Evolutionary conservation across 2,888 invertebrate species (phyloP), one percentile per base, ranked within the genome.

Genomic region (Pedicia rivosa): DNA sequence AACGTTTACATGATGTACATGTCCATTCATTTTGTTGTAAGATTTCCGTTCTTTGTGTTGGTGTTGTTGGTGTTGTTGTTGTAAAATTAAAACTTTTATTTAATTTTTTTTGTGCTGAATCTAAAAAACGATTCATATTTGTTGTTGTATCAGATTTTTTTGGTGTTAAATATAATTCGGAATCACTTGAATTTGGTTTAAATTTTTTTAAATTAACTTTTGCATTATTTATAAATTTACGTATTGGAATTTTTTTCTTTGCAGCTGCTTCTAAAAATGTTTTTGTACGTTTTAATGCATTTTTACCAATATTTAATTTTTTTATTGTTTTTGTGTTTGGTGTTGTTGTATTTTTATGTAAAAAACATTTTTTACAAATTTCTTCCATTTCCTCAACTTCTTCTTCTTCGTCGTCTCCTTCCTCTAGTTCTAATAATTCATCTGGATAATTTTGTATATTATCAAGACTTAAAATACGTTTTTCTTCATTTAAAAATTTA

Each of bases 201-300:
- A 20, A 20, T n/a, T 24, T 24, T 7, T 24, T n/a, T 3, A 8
- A 24, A 5, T 24, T 8, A 10, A 5, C 24, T 8, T 24, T 24
- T 24, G 8, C 5, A 13, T 26, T 25, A 25, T 33, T 22, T 26
- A 17, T 35, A 16, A 35, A n/a, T 26, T 26, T 25, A 16, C 15
- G 35, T 20, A 32, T 32, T 20, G 13, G 32, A 13, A 10, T 20
- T n/a, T n/a, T 24, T 24, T 24, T 24, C 8, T 24, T 24, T 7
- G 24, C 8, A 24, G 24, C n/a, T n/a, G n/a, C n/a, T 16, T 34
- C 37, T 26, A 40, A 42, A 40, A 59, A 56, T 39, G 25, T 48
- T 47, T 13, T 47, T 36, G 34, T 42, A 20, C 42, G 38, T 26
- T 39, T 34, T 4, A 39, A 13, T 14, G 43, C 40, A 24, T 30